phyloP scores from a whole-genome alignment of 1,140 invertebrate species.

The Lethocerus indicus region DNA sequence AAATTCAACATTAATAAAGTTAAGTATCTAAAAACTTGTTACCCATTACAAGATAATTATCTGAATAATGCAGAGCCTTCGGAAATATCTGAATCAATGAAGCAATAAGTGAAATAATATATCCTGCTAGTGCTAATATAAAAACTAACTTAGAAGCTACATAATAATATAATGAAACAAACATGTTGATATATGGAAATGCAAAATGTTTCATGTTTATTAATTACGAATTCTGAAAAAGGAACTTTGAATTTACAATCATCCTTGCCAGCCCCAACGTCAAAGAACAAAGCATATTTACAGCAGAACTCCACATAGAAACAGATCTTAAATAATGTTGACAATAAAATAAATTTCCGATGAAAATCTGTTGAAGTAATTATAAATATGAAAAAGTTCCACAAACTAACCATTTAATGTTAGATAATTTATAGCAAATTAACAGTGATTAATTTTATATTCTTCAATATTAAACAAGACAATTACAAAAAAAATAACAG shows the following conservation, averaged over 20 bases:
- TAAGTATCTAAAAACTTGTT: no score
- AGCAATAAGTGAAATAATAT: background rate
- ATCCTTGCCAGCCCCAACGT: constrained; percentile 8
- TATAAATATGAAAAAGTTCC: background rate
- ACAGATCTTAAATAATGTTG: background rate
- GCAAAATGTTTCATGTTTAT: constrained; percentile 5
- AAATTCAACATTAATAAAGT: no score
- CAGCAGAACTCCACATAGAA: background rate
- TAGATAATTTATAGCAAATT: background rate
- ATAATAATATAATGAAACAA: background rate
- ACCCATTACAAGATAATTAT: no score
- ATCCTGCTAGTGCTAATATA: background rate
- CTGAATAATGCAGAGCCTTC: no score
- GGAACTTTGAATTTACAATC: constrained; percentile 13
- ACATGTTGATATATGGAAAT: background rate
- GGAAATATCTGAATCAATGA: background rate
- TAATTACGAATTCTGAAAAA: constrained; percentile 8
- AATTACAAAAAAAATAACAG: no score
- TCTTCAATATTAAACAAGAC: no score
- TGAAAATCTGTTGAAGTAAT: background rate
- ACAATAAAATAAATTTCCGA: background rate
- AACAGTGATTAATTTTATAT: background rate
- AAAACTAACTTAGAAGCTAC: constrained; percentile 1
- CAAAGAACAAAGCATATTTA: constrained; percentile 6
- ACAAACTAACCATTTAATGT: background rate